Evolutionary conservation across 2,888 invertebrate species (phyloP).

Genomic region (Epirrhoe tristata): DNA sequence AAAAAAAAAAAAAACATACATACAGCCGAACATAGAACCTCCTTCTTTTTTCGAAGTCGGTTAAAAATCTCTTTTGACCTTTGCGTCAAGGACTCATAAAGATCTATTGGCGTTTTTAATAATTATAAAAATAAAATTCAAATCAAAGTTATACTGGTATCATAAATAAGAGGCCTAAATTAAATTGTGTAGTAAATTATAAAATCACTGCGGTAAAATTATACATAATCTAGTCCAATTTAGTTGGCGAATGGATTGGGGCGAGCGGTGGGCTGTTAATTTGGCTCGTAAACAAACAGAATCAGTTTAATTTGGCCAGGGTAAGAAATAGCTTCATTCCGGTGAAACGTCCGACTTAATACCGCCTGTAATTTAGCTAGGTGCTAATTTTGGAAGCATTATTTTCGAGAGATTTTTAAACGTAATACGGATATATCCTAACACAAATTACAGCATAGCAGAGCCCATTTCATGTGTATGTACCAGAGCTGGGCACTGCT

Average conservation of each 20-base stretch:
- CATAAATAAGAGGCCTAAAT: neutral
- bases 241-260: conserved; percentile 25
- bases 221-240: conserved; percentile 35
- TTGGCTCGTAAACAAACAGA: conserved; percentile 49
- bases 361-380: conserved; percentile 21
- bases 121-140: neutral
- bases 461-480: no score
- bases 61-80: neutral
- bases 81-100: neutral
- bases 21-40: no score
- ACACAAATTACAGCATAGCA: no score
- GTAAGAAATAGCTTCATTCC: conserved; percentile 40
- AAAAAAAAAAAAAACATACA: no score
- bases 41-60: no score
- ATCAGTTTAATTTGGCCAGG: conserved; percentile 45
- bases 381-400: conserved; percentile 12
- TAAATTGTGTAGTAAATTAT: conserved; percentile 5
- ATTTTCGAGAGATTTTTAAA: conserved; percentile 8
- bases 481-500: no score
- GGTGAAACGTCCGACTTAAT: conserved; percentile 22
- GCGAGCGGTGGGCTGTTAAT: conserved; percentile 43
- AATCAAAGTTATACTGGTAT: neutral
- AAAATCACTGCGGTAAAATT: conserved; percentile 27
- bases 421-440: no score
- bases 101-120: neutral